Conservation (phyloP, 2,797 vertebrate genomes). For the Enteromius trimaculatus region DNA sequence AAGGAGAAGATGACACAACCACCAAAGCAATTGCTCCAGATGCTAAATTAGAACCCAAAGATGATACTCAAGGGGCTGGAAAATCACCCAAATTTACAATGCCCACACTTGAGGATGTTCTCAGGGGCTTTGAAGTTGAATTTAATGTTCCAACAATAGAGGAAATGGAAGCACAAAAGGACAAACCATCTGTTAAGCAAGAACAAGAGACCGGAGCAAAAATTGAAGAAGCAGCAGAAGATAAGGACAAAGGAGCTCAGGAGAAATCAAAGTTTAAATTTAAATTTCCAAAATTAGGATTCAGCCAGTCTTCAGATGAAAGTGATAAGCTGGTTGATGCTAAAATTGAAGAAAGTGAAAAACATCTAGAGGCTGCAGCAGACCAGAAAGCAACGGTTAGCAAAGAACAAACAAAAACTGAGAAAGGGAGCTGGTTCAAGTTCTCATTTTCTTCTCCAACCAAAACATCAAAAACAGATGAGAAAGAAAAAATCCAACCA, state of each 20-base stretch:
- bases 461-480: slow-evolving; percentile 72
- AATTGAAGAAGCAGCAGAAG: slow-evolving; percentile 45
- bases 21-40: slow-evolving; percentile 44
- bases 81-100: slow-evolving; percentile 79
- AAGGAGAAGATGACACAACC: slow-evolving; percentile 60
- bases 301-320: slow-evolving; percentile 73
- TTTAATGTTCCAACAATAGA: slow-evolving; percentile 71
- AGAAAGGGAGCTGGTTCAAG: slow-evolving; percentile 85
- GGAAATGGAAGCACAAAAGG: slow-evolving; percentile 61
- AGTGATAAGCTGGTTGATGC: slow-evolving; percentile 30
- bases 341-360: slow-evolving; percentile 46
- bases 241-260: slow-evolving; percentile 63
- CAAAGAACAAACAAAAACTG: slow-evolving; percentile 70
- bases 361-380: slow-evolving; percentile 47
- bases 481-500: slow-evolving; percentile 27
- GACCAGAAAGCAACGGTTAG: slow-evolving; percentile 55
- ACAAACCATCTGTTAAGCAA: slow-evolving; percentile 48
- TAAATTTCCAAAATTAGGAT: slow-evolving; percentile 80
- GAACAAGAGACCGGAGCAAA: slow-evolving; percentile 36
- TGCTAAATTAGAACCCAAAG: slow-evolving; percentile 53
- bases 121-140: slow-evolving; percentile 74
- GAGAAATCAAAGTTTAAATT: slow-evolving; percentile 75
- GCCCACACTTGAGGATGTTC: slow-evolving; percentile 74
- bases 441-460: slow-evolving; percentile 86
- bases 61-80: slow-evolving; percentile 61